Percentiles rank a stretch among this genome's conserved stretches.
Evolutionary conservation across 2,888 invertebrate species (phyloP).

Genomic region (Mycalesis mineus): DNA sequence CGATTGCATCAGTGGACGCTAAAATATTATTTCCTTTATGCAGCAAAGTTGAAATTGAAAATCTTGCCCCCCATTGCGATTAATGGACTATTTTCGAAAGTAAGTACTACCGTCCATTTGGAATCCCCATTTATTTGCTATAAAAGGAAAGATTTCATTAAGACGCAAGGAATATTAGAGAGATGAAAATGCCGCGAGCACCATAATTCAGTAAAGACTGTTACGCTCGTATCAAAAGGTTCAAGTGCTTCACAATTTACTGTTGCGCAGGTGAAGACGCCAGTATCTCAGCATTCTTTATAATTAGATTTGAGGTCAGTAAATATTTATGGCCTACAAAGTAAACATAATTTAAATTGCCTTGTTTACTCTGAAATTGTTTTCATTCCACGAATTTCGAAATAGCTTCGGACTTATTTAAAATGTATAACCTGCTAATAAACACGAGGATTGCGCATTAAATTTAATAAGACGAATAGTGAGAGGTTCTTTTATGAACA

Average conservation of each 20-base stretch:
- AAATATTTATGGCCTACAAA: not conserved
- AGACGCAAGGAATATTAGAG: not conserved
- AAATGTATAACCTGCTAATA: not conserved
- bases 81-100: not conserved
- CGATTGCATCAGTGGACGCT: no score
- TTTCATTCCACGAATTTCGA: not conserved
- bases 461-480: no score
- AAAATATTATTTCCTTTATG: no score
- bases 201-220: not conserved
- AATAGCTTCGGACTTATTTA: not conserved
- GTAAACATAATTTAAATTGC: not conserved
- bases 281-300: not conserved
- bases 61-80: no score
- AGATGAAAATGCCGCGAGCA: not conserved
- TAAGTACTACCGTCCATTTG: not conserved
- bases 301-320: not conserved
- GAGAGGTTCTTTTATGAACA: no score
- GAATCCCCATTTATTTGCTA: not conserved
- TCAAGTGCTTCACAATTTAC: not conserved
- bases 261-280: not conserved
- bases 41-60: no score
- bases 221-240: not conserved
- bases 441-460: not conserved
- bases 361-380: conserved; percentile 16
- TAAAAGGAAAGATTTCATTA: not conserved